Conservation (phyloP, 2,797 vertebrate genomes). For the Sebastes kiyomatsui region DNA sequence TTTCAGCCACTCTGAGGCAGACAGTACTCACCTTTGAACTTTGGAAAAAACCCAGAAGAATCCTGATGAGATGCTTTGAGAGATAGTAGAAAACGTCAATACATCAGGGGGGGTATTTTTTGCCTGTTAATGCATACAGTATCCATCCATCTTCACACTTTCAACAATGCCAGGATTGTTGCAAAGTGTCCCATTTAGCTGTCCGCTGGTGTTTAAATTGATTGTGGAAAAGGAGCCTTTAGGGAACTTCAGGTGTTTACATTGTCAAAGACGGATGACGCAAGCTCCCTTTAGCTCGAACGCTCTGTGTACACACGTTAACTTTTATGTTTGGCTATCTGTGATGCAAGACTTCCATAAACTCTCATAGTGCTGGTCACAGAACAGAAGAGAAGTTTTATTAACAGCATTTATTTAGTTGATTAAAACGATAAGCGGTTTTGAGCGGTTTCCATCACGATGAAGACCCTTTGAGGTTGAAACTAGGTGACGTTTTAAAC, state of each 20-base stretch:
- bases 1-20: not conserved
- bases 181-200: conserved; percentile 58
- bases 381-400: not conserved
- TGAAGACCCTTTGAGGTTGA: not conserved
- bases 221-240: conserved; percentile 29
- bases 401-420: not conserved
- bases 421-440: not conserved
- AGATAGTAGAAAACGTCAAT: not conserved
- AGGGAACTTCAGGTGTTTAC: conserved; percentile 59
- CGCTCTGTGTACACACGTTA: not conserved
- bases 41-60: not conserved
- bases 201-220: conserved; percentile 61
- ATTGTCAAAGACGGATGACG: conserved; percentile 51
- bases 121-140: not conserved
- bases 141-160: conserved; percentile 52
- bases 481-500: not conserved
- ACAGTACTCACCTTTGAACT: conserved; percentile 41
- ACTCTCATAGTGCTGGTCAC: not conserved
- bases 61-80: not conserved
- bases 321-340: conserved; percentile 20
- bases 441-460: not conserved
- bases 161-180: conserved; percentile 53
- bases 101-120: conserved; percentile 11
- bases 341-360: not conserved
- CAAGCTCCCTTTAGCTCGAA: conserved; percentile 1